Base-by-base conservation (phyloP, 2,797 vertebrate genomes). In the Betta splendens region DNA sequence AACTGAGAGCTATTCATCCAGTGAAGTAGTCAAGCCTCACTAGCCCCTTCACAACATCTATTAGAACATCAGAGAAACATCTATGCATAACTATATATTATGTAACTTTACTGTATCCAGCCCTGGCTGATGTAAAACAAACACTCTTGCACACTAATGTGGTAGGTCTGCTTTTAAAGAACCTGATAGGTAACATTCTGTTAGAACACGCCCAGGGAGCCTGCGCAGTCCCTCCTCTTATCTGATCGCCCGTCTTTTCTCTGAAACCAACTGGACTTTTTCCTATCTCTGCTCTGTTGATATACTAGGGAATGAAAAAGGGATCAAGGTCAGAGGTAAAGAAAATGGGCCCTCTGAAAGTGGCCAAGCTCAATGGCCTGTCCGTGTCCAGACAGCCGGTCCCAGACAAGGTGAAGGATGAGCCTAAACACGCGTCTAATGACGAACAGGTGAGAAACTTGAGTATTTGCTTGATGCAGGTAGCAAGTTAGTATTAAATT, bases 281-380 rank as follows among this genome's bases (percentile, higher is more conserved):
- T 23, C 39, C 17, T 22, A 42, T 68, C 23, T 53, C 7, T 5
- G 5, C 28, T 67, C 18, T 65, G 37, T 44, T 53, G 17, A 32
- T 55, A 42, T 46, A 45, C 45, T 75, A 98, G 98, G 96, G 95
- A 47, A 95, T 96, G 93, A 98, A 96, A 85, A 94, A 96, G 91
- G 90, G 86, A 42, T 82, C 85, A 7, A 92, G 93, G 79, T 89
- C 89, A 21, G 96, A 99, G 66, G 77, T 91, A 15, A 98, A 93
- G 87, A 99, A 98, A 90, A 92, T 95, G 57, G 96, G 96, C 15
- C 95, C 96, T 35, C 85, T 97, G 73, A 98, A 96, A 65, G 70
- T 96, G 70, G 95, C 95, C 29, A 94, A 94, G 10, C 93, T 96
- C 15, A 99, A 99, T 21, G 98, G 98, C 54, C 89, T 98, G 32